Conservation (phyloP, 1,140 invertebrate genomes). For the Pristionchus pacificus region DNA sequence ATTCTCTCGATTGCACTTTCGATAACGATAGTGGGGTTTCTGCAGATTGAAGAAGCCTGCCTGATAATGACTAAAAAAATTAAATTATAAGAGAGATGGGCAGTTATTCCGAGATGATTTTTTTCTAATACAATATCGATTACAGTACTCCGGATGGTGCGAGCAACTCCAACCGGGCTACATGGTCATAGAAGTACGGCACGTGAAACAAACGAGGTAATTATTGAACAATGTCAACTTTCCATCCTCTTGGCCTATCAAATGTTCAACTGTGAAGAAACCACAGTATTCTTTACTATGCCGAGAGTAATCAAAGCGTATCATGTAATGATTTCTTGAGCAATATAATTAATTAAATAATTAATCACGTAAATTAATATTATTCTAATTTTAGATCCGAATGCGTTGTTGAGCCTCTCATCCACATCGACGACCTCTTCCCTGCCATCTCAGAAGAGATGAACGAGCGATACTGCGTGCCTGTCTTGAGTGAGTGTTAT, state of each 20-base stretch:
- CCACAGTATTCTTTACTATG: too few species aligned
- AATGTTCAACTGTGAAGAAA: too few species aligned
- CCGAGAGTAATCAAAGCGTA: not conserved
- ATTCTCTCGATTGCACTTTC: too few species aligned
- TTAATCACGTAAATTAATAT: too few species aligned
- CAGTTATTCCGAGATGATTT: not conserved
- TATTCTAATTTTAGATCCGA: slow-evolving; percentile 20
- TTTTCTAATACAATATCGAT: not conserved
- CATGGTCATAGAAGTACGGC: slow-evolving; percentile 24
- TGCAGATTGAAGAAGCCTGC: too few species aligned
- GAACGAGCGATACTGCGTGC: not conserved
- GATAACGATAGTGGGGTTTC: too few species aligned
- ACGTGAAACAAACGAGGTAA: slow-evolving; percentile 32
- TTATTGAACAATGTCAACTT: too few species aligned
- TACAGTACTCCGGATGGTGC: slow-evolving; percentile 45
- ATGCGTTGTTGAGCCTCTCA: slow-evolving; percentile 38
- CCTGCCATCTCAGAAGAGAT: slow-evolving; percentile 25
- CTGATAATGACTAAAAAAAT: too few species aligned
- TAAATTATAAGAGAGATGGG: too few species aligned
- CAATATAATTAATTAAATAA: too few species aligned
- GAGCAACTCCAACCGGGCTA: slow-evolving; percentile 36
- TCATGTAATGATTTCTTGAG: not conserved
- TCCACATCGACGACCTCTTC: slow-evolving; percentile 34
- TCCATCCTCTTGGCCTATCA: too few species aligned
- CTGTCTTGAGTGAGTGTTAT: too few species aligned